Conservation (phyloP, 2,113 vertebrate species). For the Anas platyrhynchos region DNA sequence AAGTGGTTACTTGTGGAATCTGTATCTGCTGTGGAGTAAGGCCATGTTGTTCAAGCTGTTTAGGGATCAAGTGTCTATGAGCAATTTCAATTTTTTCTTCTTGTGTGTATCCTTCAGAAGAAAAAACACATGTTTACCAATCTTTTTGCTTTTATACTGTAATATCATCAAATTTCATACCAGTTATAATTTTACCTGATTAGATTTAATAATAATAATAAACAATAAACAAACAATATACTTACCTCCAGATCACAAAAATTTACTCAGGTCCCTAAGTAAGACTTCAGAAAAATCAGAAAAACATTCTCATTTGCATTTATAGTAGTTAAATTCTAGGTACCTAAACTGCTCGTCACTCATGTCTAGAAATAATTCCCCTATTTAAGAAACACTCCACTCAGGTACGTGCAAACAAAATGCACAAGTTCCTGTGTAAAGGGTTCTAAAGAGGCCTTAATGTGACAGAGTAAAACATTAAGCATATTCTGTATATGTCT, state of each 20-base stretch:
- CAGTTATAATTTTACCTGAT: background rate
- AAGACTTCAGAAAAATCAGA: background rate
- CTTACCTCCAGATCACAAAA: background rate
- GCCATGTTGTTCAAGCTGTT: constrained; percentile 94
- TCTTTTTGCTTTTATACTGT: background rate
- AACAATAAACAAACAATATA: background rate
- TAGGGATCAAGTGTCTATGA: constrained; percentile 93
- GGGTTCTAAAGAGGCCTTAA: background rate
- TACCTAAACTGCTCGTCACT: background rate
- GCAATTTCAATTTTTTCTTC: constrained; percentile 98
- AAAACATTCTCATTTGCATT: background rate
- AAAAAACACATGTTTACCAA: background rate
- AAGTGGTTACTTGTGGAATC: constrained; percentile 89
- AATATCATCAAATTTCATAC: background rate
- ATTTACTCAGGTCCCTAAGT: background rate
- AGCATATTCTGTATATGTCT: background rate
- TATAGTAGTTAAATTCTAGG: background rate
- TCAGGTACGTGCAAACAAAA: background rate
- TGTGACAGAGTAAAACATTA: background rate
- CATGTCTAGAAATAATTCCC: background rate
- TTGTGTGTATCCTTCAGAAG: constrained; percentile 90
- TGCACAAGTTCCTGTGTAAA: background rate
- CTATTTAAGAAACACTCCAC: background rate
- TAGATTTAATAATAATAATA: background rate
- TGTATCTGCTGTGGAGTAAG: constrained; percentile 92